Evolutionary conservation across 1,140 invertebrate genomes (phyloP).

Genomic region (Dolichoris vasculosae): DNA sequence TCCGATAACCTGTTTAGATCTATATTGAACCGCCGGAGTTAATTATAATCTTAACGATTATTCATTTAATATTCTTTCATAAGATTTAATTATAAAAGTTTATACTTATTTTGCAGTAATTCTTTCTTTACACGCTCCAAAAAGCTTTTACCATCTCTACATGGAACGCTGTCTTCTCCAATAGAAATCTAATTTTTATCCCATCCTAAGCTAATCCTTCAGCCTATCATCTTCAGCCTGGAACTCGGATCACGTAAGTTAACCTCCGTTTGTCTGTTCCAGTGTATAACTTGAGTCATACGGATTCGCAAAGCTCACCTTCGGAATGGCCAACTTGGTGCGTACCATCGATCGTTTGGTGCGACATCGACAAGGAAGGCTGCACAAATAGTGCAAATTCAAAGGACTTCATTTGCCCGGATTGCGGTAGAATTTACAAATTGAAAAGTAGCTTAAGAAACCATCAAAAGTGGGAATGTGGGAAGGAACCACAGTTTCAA

Average conservation of each 20-base stretch:
- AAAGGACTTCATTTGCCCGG: neutral
- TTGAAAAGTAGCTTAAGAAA: constrained; percentile 16
- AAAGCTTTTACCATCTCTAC: neutral
- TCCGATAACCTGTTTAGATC: neutral
- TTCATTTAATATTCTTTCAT: no score
- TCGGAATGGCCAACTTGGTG: constrained; percentile 15
- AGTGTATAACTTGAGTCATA: neutral
- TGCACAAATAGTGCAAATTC: neutral
- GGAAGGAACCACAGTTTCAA: constrained; percentile 33
- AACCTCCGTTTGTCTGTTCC: constrained; percentile 7
- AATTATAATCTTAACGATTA: no score
- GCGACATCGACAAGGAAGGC: neutral
- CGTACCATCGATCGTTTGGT: constrained; percentile 8
- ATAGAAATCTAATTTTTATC: neutral
- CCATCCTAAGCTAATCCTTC: neutral
- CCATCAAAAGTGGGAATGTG: constrained; percentile 38
- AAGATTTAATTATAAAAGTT: no score
- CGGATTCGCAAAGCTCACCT: neutral
- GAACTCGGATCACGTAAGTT: neutral
- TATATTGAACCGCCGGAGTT: neutral
- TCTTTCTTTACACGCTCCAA: neutral
- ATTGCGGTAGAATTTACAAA: constrained; percentile 29
- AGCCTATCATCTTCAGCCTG: neutral
- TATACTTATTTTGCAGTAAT: neutral
- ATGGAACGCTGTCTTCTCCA: neutral